Conservation (phyloP, 2,888 invertebrate species). For the Onthophagus sagittarius region DNA sequence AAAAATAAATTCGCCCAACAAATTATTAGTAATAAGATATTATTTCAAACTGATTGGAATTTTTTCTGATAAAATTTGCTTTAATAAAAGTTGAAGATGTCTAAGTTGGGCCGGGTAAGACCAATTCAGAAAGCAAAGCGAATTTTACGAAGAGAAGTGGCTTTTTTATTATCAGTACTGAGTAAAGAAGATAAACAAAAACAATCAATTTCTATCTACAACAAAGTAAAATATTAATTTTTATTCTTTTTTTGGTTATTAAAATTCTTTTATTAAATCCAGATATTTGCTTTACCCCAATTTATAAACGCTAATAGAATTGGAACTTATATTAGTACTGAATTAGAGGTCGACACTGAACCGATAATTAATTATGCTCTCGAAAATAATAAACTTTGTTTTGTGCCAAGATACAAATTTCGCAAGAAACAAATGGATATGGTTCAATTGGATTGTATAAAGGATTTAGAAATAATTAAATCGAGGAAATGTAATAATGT, state of each 20-base stretch:
- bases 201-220: slow-evolving; percentile 52
- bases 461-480: slow-evolving; percentile 67
- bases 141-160: slow-evolving; percentile 51
- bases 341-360: slow-evolving; percentile 70
- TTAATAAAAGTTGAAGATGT: neutral
- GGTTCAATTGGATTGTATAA: slow-evolving; percentile 72
- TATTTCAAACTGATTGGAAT: too few species aligned
- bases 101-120: slow-evolving; percentile 9
- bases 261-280: neutral
- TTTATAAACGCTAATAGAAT: slow-evolving; percentile 59
- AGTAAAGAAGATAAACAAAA: slow-evolving; percentile 45
- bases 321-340: slow-evolving; percentile 73
- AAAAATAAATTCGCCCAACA: too few species aligned
- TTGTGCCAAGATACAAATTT: slow-evolving; percentile 65
- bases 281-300: slow-evolving; percentile 52
- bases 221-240: slow-evolving; percentile 46
- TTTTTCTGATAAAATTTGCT: too few species aligned
- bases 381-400: slow-evolving; percentile 64
- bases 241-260: slow-evolving; percentile 22
- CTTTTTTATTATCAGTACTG: slow-evolving; percentile 45
- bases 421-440: slow-evolving; percentile 77
- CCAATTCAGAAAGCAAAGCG: slow-evolving; percentile 44
- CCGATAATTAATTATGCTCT: slow-evolving; percentile 65
- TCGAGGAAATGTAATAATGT: slow-evolving; percentile 87
- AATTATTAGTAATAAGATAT: too few species aligned